Evolutionary conservation across 2,113 vertebrate species (phyloP).

Genomic region (Ctenomys sociabilis): DNA sequence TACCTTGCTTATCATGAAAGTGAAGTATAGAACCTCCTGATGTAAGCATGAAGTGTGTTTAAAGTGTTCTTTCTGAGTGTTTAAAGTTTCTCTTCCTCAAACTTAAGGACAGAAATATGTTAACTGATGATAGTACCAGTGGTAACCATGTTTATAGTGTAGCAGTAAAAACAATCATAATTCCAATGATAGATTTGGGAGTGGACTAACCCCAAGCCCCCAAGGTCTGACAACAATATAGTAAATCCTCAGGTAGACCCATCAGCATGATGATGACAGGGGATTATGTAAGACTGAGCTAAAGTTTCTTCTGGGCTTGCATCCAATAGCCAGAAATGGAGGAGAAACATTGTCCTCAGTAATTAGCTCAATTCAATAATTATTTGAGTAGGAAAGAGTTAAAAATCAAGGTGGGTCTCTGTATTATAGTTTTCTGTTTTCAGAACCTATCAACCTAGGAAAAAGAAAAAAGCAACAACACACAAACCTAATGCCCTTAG

Average conservation of each 20-base stretch:
- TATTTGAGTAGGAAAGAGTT: slow-evolving; percentile 79
- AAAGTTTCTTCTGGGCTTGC: slow-evolving; percentile 73
- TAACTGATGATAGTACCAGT: slow-evolving; percentile 23
- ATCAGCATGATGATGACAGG: slow-evolving; percentile 70
- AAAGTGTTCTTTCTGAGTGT: neutral
- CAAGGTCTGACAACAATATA: slow-evolving; percentile 63
- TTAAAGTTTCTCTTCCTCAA: slow-evolving; percentile 25
- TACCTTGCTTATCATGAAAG: neutral
- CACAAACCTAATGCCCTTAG: slow-evolving; percentile 91
- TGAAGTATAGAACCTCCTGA: neutral
- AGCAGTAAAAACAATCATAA: slow-evolving; percentile 77
- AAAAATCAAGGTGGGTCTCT: slow-evolving; percentile 75
- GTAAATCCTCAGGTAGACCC: slow-evolving; percentile 75
- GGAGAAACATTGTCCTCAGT: slow-evolving; percentile 53
- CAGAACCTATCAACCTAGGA: slow-evolving; percentile 81
- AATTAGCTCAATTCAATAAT: slow-evolving; percentile 85
- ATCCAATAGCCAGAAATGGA: slow-evolving; percentile 62
- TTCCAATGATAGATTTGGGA: slow-evolving; percentile 67
- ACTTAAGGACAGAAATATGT: neutral
- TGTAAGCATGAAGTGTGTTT: neutral
- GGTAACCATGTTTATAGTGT: slow-evolving; percentile 70
- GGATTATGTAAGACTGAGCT: slow-evolving; percentile 62
- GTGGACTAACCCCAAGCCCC: slow-evolving; percentile 62
- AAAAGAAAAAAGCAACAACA: slow-evolving; percentile 49
- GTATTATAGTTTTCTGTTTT: slow-evolving; percentile 87